These are phyloP conservation scores for Allobates femoralis DNA, from an alignment of 2,797 vertebrate species.

Conservation along the genomic window DNA sequence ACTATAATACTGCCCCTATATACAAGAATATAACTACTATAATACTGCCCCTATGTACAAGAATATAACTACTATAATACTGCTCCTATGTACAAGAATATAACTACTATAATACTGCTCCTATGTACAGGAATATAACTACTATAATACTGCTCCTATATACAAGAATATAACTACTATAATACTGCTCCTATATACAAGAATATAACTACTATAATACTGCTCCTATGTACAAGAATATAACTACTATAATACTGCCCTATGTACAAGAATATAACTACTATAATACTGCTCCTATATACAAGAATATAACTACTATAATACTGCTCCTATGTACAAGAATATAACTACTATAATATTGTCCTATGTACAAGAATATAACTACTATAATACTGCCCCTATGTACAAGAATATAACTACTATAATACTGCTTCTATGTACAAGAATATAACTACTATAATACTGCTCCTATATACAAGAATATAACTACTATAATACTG, in stretches of 20 bases:
- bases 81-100: conserved; percentile 4
- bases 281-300: not conserved
- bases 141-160: not conserved
- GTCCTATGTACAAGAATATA: conserved; percentile 1
- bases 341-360: conserved; percentile 10
- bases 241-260: conserved; percentile 8
- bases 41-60: not conserved
- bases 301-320: conserved; percentile 5
- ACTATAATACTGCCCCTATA: conserved; percentile 1
- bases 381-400: not conserved
- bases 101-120: not conserved
- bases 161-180: not conserved
- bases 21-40: conserved; percentile 17
- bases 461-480: conserved; percentile 7
- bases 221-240: not conserved
- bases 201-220: conserved; percentile 18
- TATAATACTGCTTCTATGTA: too few species aligned
- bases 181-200: conserved; percentile 1
- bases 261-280: conserved; percentile 10
- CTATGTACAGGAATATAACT: conserved; percentile 8
- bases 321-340: not conserved
- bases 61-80: conserved; percentile 14
- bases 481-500: conserved; percentile 14
- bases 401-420: too few species aligned
- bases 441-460: conserved; percentile 18